Base-by-base conservation (phyloP, 2,888 invertebrate species). In the Chrysolina americana region DNA sequence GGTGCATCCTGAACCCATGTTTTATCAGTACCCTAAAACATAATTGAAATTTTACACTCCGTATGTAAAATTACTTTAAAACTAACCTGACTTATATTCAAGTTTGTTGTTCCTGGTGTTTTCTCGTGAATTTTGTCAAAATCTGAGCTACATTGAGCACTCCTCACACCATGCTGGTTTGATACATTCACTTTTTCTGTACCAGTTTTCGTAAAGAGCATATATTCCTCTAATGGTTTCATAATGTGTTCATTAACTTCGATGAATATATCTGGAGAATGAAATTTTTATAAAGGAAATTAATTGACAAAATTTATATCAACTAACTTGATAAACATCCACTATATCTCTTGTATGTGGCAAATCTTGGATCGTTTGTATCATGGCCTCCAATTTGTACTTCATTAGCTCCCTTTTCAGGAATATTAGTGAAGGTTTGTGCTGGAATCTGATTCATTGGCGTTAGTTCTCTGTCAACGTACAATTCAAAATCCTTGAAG, bases 161-260 rank as follows among this genome's bases (percentile, higher is more conserved):
- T 95, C 74, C 96, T 90, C 0, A 96, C 94, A 0, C 96, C 96
- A 81, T 94, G 94, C 0, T 95, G 93, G 85, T 95, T 95, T 13
- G 95, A 94, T n/a, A 95, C 96, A 73, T 95, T 93, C 23, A 96
- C 95, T 80, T 94, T 94, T 85, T 96, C 95, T 23, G 94, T 93
- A 70, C 94, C 95, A 15, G 93, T 93, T 82, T 95, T 94, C 4
- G 95, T 95, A 86, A 95, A 96, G n/a, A 96, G 88, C 96, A 96
- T 96, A 87, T 96, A 96, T 84, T 96, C 96, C 87, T 96, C 96
- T 65, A 97, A 87, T 0, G 97, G 96, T 83, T 95, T 95, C 94
- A 97, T 96, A 91, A 96, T 94, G 79, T 93, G 91, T 75, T 93
- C 93, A 85, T 96, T 96, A 75, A 97, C 93, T 88, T 95, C 93